Evolutionary conservation across 2,888 invertebrate genomes (phyloP).

Genomic region (Gibbula magus): DNA sequence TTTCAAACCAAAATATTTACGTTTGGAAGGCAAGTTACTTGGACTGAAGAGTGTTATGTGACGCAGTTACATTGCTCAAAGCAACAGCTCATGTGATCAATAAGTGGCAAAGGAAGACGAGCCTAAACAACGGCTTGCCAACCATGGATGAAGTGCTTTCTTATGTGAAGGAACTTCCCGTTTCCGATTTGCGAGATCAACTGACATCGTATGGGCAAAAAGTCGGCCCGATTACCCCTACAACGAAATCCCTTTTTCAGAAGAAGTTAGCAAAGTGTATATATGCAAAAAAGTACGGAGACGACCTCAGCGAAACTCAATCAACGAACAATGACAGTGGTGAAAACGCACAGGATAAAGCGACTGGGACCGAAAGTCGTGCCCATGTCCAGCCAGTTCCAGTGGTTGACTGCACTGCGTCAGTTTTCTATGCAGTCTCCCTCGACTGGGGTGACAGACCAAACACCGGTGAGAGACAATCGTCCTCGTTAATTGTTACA

Average conservation of each 20-base stretch:
- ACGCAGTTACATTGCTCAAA: slow-evolving; percentile 8
- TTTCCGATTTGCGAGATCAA: slow-evolving; percentile 48
- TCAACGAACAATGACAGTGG: background rate
- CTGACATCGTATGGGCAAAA: slow-evolving; percentile 50
- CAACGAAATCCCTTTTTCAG: slow-evolving; percentile 51
- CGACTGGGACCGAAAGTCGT: background rate
- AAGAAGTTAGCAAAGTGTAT: slow-evolving; percentile 52
- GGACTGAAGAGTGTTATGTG: background rate
- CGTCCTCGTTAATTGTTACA: too few relatives aligned
- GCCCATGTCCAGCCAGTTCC: background rate
- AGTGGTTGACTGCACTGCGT: background rate
- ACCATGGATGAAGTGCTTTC: slow-evolving; percentile 57
- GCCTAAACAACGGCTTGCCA: background rate
- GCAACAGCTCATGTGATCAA: slow-evolving; percentile 13
- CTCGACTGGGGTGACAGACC: background rate
- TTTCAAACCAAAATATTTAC: slow-evolving; percentile 15
- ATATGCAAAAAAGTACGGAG: slow-evolving; percentile 34
- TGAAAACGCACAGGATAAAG: background rate
- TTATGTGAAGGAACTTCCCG: slow-evolving; percentile 46
- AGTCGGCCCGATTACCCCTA: slow-evolving; percentile 58
- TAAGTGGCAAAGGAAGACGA: slow-evolving; percentile 10
- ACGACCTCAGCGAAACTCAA: background rate
- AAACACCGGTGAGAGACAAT: background rate
- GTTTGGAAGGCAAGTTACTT: background rate
- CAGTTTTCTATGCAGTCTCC: background rate